Evolutionary conservation across 2,113 vertebrate species (phyloP), one percentile per base, ranked within the genome.

Genomic region (Tor tambroides): DNA sequence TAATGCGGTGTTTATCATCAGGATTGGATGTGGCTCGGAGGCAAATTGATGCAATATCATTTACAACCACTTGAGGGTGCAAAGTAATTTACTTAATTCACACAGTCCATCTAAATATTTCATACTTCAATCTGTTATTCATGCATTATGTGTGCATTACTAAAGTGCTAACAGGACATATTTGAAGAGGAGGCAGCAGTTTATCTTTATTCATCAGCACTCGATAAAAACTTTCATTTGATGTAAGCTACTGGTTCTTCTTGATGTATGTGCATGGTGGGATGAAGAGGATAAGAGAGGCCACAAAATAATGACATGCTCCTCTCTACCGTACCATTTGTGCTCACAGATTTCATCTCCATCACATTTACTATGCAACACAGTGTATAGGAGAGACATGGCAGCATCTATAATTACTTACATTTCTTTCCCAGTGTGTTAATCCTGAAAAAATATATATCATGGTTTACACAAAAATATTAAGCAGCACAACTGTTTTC

Each of bases 281-380:
- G 21, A 72, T 38, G 1, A 41, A 72, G 30, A 32, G 15, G 17
- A 67, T 30, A 63, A 65, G 26, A 69, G 51, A 35, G 54, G 9
- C 23, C 85, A 71, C 54, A 86, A 92, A 86, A 90, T 85, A 32
- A 59, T 88, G 89, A 91, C 85, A 84, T 71, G 76, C 71, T 63
- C 10, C 11, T 63, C 17, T n/a, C 56, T 59, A 1, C 56, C 8
- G 41, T 43, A 43, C 41, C 6, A 6, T 43, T 43, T 43, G 41
- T 8, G 41, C 41, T 43, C 41, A 43, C 41, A 43, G 41, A 43
- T n/a, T n/a, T n/a, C n/a, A n/a, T 43, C 41, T 43, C 41, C 41
- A 43, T 43, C 6, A 43, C 8, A 43, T 43, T 43, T 43, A 43
- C 41, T 43, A 6, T n/a, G n/a, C n/a, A n/a, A n/a, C n/a, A n/a